These are phyloP conservation scores for Mus spretus DNA, from an alignment of 2,797 vertebrate species.

Conservation along the genomic window DNA sequence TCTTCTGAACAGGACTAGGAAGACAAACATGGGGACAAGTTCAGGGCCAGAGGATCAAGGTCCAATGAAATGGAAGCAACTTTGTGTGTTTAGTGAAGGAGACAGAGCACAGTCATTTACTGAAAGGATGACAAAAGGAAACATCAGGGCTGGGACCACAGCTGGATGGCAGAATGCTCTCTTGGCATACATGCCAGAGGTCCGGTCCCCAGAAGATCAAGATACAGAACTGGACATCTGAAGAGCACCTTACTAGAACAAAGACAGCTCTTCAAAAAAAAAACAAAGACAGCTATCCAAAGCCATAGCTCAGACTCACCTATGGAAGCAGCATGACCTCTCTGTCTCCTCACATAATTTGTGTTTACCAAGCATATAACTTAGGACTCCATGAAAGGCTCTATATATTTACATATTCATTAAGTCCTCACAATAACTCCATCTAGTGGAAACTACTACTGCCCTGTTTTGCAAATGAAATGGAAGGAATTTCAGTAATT, in stretches of 20 bases:
- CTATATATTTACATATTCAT: neutral
- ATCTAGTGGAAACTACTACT: neutral
- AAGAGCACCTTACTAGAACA: neutral
- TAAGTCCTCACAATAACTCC: neutral
- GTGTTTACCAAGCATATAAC: neutral
- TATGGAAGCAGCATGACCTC: neutral
- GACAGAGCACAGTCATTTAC: neutral
- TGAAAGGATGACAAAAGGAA: neutral
- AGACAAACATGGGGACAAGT: neutral
- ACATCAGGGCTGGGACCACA: neutral
- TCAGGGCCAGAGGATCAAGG: neutral
- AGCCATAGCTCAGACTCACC: neutral
- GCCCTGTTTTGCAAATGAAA: neutral
- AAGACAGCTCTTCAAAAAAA: neutral
- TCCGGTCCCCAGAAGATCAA: neutral
- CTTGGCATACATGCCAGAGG: neutral
- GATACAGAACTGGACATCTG: neutral
- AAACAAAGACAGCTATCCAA: neutral
- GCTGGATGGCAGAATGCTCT: neutral
- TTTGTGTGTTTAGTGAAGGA: neutral
- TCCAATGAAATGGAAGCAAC: neutral
- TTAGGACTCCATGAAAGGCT: neutral
- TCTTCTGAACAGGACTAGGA: neutral
- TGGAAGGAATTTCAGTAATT: neutral
- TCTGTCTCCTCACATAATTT: neutral